A percentile compares a stretch with the other conserved stretches of the same genome.
phyloP scores from a whole-genome alignment of 2,888 invertebrate genomes.

The Sipha maydis region DNA sequence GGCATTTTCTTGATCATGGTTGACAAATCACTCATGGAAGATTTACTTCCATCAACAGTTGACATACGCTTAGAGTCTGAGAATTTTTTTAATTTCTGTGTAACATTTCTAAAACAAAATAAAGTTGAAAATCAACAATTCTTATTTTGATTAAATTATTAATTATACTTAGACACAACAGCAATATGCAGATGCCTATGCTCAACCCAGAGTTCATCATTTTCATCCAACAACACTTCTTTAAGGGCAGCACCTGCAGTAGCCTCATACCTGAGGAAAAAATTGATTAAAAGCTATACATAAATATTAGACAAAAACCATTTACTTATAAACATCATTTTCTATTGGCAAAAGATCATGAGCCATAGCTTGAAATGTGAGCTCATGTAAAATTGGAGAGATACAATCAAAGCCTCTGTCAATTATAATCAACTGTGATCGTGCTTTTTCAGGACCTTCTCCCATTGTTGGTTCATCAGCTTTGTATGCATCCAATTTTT shows the following conservation, averaged over 20 bases:
- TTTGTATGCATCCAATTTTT: slow-evolving; percentile 99
- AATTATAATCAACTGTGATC: slow-evolving; percentile 93
- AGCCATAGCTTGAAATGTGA: slow-evolving; percentile 98
- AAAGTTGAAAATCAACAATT: neutral
- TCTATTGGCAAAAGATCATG: slow-evolving; percentile 97
- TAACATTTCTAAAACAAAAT: slow-evolving; percentile 77
- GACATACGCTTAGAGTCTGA: slow-evolving; percentile 92
- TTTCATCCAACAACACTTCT: slow-evolving; percentile 96
- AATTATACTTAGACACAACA: slow-evolving; percentile 84
- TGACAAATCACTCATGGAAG: slow-evolving; percentile 95
- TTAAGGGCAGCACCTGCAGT: slow-evolving; percentile 86
- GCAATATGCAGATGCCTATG: slow-evolving; percentile 99
- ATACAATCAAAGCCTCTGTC: slow-evolving; percentile 99
- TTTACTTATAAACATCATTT: slow-evolving; percentile 97
- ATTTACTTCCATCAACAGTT: slow-evolving; percentile 82
- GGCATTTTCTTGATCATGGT: slow-evolving; percentile 99
- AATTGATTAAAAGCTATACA: neutral
- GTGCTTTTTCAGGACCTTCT: slow-evolving; percentile 95
- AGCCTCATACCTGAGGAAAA: slow-evolving; percentile 80
- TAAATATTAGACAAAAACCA: slow-evolving; percentile 37
- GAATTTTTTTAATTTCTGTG: slow-evolving; percentile 98
- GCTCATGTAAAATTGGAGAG: slow-evolving; percentile 95
- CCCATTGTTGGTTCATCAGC: slow-evolving; percentile 99
- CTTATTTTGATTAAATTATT: neutral
- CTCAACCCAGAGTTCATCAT: slow-evolving; percentile 98